Base-by-base conservation (phyloP, 2,113 vertebrate species). In the Prunella fulvescens region DNA sequence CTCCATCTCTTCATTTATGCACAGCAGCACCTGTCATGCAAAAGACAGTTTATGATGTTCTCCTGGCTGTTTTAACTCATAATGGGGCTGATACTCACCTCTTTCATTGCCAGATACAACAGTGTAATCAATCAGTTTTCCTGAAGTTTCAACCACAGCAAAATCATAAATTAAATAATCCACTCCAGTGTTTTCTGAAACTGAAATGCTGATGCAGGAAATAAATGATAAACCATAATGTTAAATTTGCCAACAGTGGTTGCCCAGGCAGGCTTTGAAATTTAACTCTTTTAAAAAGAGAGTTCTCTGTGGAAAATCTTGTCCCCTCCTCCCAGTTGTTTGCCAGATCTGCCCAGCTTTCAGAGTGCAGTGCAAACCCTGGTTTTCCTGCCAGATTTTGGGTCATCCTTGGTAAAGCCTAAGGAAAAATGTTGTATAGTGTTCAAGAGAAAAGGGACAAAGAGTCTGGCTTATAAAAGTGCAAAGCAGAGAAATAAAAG, bases 101-200 rank as follows among this genome's bases (percentile, higher is more conserved):
- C 45, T 83, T 56, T 97, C 95, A 87, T 97, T 97, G 80, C 97
- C 97, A 81, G 95, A 95, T 28, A 91, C 81, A 69, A 97, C 5
- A 16, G 47, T 90, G 16, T 97, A 97, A 37, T 47, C 65, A 23
- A 97, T 44, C 0, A 0, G 10, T 71, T 87, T 86, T 47, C 90
- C 94, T 54, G 10, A 61, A 47, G 91, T 31, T 81, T 86, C 93
- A 33, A 11, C 33, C 81, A 58, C 91, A 48, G 84, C 45, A 58
- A 97, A 95, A 79, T 61, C 6, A 44, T 94, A 95, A 94, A 97
- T 61, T 2, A 91, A 86, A 84, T 88, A 79, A 80, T 93, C 76
- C 73, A 78, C 72, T 93, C 92, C 95, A 3, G 88, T 94, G 67
- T 97, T 92, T 84, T 97, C 93, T 7, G 0, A n/a, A 45, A 97